These are phyloP conservation scores for Entomobrya proxima DNA, from an alignment of 2,888 invertebrate species.

Conservation along the genomic window DNA sequence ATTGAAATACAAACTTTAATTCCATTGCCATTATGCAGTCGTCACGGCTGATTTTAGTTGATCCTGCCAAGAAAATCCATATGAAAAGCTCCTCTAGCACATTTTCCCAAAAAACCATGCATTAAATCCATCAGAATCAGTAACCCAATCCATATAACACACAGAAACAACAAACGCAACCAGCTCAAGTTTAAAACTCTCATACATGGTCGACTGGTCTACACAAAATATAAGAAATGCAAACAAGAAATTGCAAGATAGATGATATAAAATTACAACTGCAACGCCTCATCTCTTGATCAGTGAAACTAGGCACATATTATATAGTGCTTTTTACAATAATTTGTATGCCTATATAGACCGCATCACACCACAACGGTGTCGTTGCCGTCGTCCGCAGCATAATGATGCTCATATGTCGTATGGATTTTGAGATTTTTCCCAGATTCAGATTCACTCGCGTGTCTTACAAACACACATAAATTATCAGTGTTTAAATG, in stretches of 20 bases:
- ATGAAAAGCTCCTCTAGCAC: slow-evolving; percentile 46
- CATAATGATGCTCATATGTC: background rate
- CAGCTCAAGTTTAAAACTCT: background rate
- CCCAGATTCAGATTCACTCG: background rate
- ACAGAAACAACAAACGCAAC: slow-evolving; percentile 20
- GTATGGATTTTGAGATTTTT: background rate
- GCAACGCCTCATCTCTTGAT: slow-evolving; percentile 17
- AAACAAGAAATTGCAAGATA: background rate
- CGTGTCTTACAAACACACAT: slow-evolving; percentile 33
- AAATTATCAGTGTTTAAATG: too few species aligned
- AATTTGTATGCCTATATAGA: slow-evolving; percentile 9
- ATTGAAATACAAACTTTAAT: slow-evolving; percentile 23
- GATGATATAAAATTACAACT: slow-evolving; percentile 13
- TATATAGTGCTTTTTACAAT: background rate
- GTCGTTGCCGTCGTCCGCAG: background rate
- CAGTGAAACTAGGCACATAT: background rate
- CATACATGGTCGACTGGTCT: slow-evolving; percentile 19
- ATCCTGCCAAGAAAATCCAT: slow-evolving; percentile 65
- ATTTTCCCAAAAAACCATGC: slow-evolving; percentile 13
- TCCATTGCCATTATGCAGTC: slow-evolving; percentile 44
- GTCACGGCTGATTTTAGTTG: slow-evolving; percentile 60
- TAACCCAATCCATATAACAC: slow-evolving; percentile 9
- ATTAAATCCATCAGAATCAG: slow-evolving; percentile 37
- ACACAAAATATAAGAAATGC: background rate
- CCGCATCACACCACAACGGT: background rate